Conservation (phyloP, 2,113 vertebrate species). For the Formicarius rufipectus region DNA sequence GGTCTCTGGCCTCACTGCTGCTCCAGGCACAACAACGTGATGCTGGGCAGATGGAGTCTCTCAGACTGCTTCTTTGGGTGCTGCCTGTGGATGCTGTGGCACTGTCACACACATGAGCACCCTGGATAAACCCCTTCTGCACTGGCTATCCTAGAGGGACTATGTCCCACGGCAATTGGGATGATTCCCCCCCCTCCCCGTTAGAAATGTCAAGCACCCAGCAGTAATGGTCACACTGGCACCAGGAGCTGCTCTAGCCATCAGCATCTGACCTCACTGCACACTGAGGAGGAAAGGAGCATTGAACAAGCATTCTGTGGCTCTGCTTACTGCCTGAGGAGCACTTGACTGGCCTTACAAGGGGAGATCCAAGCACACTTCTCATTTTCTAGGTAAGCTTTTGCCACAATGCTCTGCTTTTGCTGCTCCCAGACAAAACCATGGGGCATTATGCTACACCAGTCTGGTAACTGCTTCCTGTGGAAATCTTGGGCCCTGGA, state of each 20-base stretch:
- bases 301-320: accelerated
- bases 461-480: background rate
- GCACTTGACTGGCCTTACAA: background rate
- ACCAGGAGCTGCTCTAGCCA: background rate
- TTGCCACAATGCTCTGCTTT: background rate
- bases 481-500: background rate
- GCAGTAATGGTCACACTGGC: accelerated
- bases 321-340: background rate
- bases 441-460: background rate
- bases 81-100: background rate
- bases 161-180: background rate
- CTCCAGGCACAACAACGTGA: background rate
- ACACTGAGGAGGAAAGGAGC: background rate
- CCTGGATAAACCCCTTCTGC: background rate
- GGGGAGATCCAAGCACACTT: background rate
- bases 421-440: background rate
- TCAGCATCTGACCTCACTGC: background rate
- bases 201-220: accelerated
- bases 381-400: background rate
- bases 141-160: background rate
- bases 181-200: background rate
- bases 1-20: background rate
- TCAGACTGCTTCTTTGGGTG: background rate
- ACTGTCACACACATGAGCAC: background rate
- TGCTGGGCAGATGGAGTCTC: background rate